phyloP scores from a whole-genome alignment of 2,888 invertebrate genomes.

The Idaea aversata region DNA sequence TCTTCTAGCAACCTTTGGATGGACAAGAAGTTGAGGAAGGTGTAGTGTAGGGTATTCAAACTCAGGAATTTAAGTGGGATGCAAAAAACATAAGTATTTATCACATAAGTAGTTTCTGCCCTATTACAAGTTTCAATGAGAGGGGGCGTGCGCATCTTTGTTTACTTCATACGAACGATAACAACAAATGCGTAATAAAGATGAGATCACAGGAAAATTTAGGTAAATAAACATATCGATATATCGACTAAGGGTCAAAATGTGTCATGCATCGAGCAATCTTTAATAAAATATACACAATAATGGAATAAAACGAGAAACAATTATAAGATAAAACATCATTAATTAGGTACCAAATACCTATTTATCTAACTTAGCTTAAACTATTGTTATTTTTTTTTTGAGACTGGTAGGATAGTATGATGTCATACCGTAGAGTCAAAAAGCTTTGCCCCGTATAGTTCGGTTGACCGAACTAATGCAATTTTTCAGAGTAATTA shows the following conservation, averaged over 20 bases:
- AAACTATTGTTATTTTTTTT: not conserved
- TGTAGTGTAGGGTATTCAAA: no score
- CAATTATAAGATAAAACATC: constrained; percentile 37
- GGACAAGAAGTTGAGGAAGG: no score
- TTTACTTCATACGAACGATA: constrained; percentile 30
- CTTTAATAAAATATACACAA: constrained; percentile 47
- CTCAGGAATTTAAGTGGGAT: no score
- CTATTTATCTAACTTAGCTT: not conserved
- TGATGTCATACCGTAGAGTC: no score
- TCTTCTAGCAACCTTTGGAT: no score
- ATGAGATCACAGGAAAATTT: constrained; percentile 72
- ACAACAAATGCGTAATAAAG: constrained; percentile 36
- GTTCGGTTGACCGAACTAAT: no score
- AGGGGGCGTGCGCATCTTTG: constrained; percentile 38
- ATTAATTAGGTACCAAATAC: not conserved
- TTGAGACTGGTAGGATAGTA: no score
- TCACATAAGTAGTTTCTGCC: not conserved
- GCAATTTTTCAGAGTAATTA: no score
- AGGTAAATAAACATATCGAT: constrained; percentile 63
- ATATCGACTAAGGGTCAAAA: constrained; percentile 43
- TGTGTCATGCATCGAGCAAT: constrained; percentile 35
- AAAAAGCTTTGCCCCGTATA: no score
- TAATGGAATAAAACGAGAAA: constrained; percentile 70
- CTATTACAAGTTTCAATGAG: constrained; percentile 33
- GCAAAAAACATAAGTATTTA: no score